Evolutionary conservation across 2,113 vertebrate genomes (phyloP).

Genomic region (Austrofundulus limnaeus): DNA sequence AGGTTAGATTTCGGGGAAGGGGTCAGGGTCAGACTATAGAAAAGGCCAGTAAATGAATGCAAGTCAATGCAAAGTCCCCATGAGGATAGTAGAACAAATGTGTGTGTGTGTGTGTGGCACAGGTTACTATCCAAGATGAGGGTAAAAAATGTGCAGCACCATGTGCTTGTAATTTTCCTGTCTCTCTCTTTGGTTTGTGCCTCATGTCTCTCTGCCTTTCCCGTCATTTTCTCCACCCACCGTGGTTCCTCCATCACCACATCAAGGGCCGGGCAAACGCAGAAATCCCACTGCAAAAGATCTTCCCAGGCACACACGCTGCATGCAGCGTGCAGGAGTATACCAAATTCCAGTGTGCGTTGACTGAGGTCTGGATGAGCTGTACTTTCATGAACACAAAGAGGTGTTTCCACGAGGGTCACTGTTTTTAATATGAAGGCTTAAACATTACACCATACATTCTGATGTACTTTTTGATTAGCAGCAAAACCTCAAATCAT

Average conservation of each 20-base stretch:
- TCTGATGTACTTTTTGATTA: no score
- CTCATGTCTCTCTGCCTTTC: neutral
- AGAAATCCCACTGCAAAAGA: conserved; percentile 13
- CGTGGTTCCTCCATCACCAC: conserved; percentile 60
- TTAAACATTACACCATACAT: no score
- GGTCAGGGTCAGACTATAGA: no score
- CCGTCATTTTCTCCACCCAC: neutral
- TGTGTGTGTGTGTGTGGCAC: neutral
- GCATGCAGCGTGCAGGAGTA: neutral
- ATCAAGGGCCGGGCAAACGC: conserved; percentile 69
- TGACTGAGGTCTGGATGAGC: neutral
- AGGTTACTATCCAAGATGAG: neutral
- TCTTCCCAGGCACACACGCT: neutral
- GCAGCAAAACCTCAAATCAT: no score
- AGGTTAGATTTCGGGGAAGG: no score
- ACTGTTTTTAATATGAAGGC: no score
- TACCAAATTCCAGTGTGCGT: neutral
- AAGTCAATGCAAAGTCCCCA: no score
- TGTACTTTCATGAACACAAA: neutral
- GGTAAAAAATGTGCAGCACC: conserved; percentile 78
- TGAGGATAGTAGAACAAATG: no score
- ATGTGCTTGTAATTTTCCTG: conserved; percentile 60
- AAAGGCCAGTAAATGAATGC: no score
- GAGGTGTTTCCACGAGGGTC: no score
- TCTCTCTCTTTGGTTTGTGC: neutral